Base-by-base conservation (phyloP, 2,113 vertebrate genomes). In the Pipra filicauda region DNA sequence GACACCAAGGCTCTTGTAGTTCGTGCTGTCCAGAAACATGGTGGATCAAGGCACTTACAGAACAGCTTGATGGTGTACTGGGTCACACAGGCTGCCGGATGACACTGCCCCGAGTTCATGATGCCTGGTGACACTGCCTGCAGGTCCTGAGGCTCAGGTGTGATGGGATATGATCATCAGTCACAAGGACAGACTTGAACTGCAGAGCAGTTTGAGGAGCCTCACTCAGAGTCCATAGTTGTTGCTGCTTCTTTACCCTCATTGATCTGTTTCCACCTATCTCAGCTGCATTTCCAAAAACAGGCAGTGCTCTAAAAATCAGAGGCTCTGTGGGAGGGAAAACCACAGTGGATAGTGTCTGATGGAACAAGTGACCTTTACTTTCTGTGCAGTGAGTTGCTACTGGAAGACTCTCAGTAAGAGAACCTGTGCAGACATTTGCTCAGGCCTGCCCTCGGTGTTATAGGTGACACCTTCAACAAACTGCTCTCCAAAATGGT, bases 21-120 rank as follows among this genome's bases (percentile, higher is more conserved):
- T 41, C 6, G 0, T 28, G 21, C 18, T 21, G 12, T 64, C 49
- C 66, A 19, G 24, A 28, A 11, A 8, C 4, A 0, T 3, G 9
- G 27, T 43, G 62, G 39, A 11, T 33, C 55, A 8, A 1, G 7
- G 73, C 19, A 12, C 24, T 28, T 6, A 4, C 2, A 12, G 48
- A 21, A 19, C 0, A n/a, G 44, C 12, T 54, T 2, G 2, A 0
- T 8, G 1, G 0, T 2, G 8, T 1, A 0, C 15, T 8, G 41
- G n/a, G 33, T 80, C 35, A 49, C 16, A 1, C 21, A 5, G 41
- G 6, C 31, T 21, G 35, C 52, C 35, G 3, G 7, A 22, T 33
- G n/a, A 5, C 3, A 3, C 37, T 35, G 49, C 26, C 73, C 57
- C 6, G 1, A 52, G 15, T 28, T 52, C 15, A 15, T 27, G 51